Evolutionary conservation across 1,140 invertebrate species (phyloP).

Genomic region (Eurosta solidaginis): DNA sequence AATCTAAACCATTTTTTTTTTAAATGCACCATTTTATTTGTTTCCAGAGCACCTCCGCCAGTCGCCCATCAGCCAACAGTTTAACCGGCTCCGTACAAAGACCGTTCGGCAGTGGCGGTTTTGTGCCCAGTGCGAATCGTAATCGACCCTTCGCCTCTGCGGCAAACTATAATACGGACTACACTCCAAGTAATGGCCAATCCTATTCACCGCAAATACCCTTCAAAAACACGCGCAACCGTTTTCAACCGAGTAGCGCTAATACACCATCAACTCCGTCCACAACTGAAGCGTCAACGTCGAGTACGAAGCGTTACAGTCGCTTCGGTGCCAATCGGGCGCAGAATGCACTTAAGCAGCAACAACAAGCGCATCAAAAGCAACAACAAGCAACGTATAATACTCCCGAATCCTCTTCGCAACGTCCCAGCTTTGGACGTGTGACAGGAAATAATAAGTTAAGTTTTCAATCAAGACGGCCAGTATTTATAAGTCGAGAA

Average conservation of each 20-base stretch:
- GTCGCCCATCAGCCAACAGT: conserved; percentile 34
- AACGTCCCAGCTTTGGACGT: conserved; percentile 44
- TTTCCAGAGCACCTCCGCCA: conserved; percentile 16
- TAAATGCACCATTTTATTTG: too few species aligned
- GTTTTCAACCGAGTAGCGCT: conserved; percentile 46
- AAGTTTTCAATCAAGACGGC: conserved; percentile 42
- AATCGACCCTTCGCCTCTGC: conserved; percentile 38
- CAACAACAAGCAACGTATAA: conserved; percentile 33
- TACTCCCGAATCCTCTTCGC: conserved; percentile 39
- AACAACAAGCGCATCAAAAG: conserved; percentile 38
- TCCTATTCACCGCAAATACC: conserved; percentile 32
- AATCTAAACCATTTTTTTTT: too few species aligned
- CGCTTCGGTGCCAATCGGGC: conserved; percentile 39
- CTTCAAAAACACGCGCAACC: conserved; percentile 45
- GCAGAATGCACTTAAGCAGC: neutral
- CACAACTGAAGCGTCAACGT: conserved; percentile 39
- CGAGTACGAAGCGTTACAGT: conserved; percentile 52
- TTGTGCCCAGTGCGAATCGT: conserved; percentile 42
- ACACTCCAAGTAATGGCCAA: conserved; percentile 33
- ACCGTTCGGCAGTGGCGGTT: conserved; percentile 52
- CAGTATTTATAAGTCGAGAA: conserved; percentile 54
- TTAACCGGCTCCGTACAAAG: conserved; percentile 39
- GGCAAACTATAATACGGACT: neutral
- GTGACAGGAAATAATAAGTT: conserved; percentile 33
- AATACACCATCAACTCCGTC: conserved; percentile 15